Conservation (phyloP, 2,113 vertebrate species). For the Nothoprocta pentlandii region DNA sequence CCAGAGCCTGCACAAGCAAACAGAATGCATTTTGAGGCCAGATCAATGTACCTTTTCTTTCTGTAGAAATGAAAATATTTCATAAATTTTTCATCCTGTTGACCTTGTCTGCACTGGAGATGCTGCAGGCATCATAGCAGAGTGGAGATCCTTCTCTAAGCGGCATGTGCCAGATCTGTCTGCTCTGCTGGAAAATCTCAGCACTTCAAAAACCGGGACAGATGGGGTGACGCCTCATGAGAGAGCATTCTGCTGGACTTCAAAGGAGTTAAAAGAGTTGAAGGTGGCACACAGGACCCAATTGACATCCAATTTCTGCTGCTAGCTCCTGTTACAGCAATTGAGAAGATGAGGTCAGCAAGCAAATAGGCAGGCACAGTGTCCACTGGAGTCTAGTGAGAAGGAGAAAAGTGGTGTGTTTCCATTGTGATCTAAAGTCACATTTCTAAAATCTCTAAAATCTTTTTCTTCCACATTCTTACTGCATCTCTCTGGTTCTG, state of each 20-base stretch:
- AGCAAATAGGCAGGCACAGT: background rate
- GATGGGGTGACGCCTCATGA: conserved; percentile 4
- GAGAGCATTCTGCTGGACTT: conserved; percentile 2
- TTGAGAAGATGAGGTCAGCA: background rate
- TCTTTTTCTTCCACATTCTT: background rate
- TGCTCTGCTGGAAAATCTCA: background rate
- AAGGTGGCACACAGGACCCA: background rate
- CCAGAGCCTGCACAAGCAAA: background rate
- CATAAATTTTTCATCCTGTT: background rate
- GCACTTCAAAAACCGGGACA: conserved; percentile 43
- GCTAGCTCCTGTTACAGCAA: background rate
- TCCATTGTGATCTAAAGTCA: background rate
- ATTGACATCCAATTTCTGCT: background rate
- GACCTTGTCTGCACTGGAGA: background rate
- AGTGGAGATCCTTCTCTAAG: background rate
- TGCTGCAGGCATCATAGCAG: background rate
- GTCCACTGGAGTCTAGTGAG: background rate
- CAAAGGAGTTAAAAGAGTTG: background rate
- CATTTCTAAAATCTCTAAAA: background rate
- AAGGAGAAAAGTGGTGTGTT: background rate
- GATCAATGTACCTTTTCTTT: background rate
- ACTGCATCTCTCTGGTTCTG: background rate
- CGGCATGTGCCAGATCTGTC: background rate
- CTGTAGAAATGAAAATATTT: background rate
- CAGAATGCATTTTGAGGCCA: background rate